Evolutionary conservation across 2,888 invertebrate species (phyloP).

Genomic region (Belgica antarctica): DNA sequence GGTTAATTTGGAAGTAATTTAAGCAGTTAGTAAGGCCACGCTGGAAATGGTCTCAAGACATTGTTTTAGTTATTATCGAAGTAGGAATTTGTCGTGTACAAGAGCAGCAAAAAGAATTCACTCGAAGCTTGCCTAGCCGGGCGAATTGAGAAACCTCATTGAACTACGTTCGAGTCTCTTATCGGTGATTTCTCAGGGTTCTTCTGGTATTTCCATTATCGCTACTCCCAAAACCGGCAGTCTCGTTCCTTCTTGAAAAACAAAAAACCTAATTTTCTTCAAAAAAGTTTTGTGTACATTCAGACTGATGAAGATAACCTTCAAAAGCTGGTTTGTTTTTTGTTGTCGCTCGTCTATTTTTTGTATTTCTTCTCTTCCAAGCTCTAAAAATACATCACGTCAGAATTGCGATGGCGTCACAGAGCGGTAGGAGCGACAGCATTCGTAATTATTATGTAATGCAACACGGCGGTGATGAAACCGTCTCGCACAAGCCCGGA

Average conservation of each 20-base stretch:
- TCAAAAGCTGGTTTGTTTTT: constrained; percentile 25
- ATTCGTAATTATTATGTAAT: background rate
- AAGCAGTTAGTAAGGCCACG: no score
- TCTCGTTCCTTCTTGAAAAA: background rate
- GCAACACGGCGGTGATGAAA: background rate
- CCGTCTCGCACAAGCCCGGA: background rate
- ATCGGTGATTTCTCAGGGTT: constrained; percentile 26
- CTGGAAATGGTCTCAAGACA: no score
- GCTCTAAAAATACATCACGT: constrained; percentile 28
- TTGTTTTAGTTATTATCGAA: no score
- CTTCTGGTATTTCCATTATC: constrained; percentile 22
- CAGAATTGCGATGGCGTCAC: constrained; percentile 6
- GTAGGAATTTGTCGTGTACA: no score
- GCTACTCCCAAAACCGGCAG: background rate
- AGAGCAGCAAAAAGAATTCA: no score
- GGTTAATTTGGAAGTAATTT: no score
- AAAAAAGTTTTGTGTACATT: background rate
- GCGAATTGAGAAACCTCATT: no score
- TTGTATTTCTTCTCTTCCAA: background rate
- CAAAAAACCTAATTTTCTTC: background rate
- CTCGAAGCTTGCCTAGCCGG: no score
- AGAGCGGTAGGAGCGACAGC: background rate
- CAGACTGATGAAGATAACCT: constrained; percentile 41
- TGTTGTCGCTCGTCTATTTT: constrained; percentile 19
- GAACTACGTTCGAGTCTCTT: background rate